Evolutionary conservation across 2,888 invertebrate genomes (phyloP).

Genomic region (Trissolcus japonicus): DNA sequence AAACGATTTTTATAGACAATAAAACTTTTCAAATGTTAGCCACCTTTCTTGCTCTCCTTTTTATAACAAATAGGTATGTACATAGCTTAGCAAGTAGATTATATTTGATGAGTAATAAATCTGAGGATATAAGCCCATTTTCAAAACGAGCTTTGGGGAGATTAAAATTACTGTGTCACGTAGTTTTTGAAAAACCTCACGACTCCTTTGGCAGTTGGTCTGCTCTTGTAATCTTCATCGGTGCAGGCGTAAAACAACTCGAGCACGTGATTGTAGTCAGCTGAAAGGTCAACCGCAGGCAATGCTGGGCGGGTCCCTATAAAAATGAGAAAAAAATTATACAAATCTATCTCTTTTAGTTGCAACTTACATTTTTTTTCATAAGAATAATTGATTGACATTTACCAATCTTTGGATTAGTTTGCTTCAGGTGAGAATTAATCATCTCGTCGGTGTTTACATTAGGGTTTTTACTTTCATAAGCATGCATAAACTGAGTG

Average conservation of each 20-base stretch:
- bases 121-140: too few relatives aligned
- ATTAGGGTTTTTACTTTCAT: constrained; percentile 59
- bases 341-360: not conserved
- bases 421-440: constrained; percentile 41
- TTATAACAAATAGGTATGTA: not conserved
- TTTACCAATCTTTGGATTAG: constrained; percentile 56
- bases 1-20: constrained; percentile 46
- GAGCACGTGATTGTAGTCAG: constrained; percentile 81
- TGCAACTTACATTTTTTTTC: not conserved
- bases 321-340: not conserved
- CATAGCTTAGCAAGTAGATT: too few relatives aligned
- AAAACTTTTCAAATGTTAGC: not conserved
- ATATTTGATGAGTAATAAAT: too few relatives aligned
- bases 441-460: constrained; percentile 59
- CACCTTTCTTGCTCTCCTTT: not conserved
- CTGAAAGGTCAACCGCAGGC: constrained; percentile 80
- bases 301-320: constrained; percentile 84
- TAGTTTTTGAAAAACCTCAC: constrained; percentile 75
- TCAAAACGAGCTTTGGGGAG: too few relatives aligned
- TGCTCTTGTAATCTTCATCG: constrained; percentile 78
- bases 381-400: not conserved
- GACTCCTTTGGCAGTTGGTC: constrained; percentile 81
- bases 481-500: constrained; percentile 47
- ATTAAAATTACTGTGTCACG: constrained; percentile 29
- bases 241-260: constrained; percentile 86